Evolutionary conservation across 2,888 invertebrate species (phyloP), one percentile per base, ranked within the genome.

Genomic region (Margaritifera margaritifera): DNA sequence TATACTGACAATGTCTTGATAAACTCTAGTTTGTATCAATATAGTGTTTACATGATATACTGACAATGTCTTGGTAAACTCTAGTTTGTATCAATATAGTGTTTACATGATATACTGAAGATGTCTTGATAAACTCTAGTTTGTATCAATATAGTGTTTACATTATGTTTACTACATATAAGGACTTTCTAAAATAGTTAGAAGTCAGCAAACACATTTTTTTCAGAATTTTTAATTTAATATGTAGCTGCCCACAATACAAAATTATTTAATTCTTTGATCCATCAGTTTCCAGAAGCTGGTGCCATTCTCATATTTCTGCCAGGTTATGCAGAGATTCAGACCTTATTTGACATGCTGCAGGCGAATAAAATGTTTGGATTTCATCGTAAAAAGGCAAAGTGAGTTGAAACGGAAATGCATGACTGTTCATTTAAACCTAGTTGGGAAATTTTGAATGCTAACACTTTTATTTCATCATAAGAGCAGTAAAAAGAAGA

Each of bases 251-350:
- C 42, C 3, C 15, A 42, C 42, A 42, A 42, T 52, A 19, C 57
- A 51, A 4, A 24, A 56, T 3, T 59, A 52, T 20, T 51, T 57
- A 15, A 24, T 59, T 19, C 59, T 42, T 27, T 42, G 25, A 31
- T 22, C 61, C 68, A 70, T 25, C 70, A 85, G 85, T 84, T 83
- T 68, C 84, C 85, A 58, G 69, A 64, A 31, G 70, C 62, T 62
- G 97, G 96, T 5, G 96, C 96, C 0, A 93, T 97, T 78, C 91
- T 97, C 60, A 93, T 97, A n/a, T 97, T 97, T 89, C 88, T 97
- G 69, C 94, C 97, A 0, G 97, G 97, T 8, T 90, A 89, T 89
- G 87, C 86, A 24, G 87, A 89, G 62, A 90, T 90, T 58, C 87
- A 87, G 58, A 84, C 83, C 22, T 63, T 90, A 66, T 85, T 86